phyloP scores from a whole-genome alignment of 2,113 vertebrate species.

The Pelmatolapia mariae region DNA sequence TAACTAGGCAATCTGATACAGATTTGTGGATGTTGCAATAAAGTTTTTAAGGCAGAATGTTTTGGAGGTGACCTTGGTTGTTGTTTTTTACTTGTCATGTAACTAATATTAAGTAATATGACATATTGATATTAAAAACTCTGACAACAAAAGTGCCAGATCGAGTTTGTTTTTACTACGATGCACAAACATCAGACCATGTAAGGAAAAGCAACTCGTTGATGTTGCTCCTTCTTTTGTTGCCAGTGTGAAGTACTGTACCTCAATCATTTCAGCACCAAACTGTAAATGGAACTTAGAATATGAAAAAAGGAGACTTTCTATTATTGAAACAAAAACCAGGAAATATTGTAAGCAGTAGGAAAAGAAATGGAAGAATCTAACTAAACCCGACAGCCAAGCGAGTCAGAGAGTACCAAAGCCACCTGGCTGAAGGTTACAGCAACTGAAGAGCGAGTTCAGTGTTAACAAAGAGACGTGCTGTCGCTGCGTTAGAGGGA shows the following conservation, averaged over 20 bases:
- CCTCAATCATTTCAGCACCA: background rate
- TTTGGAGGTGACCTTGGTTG: background rate
- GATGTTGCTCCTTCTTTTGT: background rate
- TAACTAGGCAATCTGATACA: accelerated
- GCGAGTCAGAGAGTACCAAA: background rate
- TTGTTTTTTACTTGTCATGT: background rate
- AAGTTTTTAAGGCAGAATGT: background rate
- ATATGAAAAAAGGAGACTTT: background rate
- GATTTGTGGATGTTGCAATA: background rate
- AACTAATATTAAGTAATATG: background rate
- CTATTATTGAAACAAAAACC: background rate
- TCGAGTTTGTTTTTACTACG: accelerated
- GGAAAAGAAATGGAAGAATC: background rate
- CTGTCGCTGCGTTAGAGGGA: background rate
- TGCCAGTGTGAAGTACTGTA: background rate
- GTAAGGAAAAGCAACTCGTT: background rate
- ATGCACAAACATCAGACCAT: background rate
- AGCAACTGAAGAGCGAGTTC: background rate
- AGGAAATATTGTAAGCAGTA: accelerated
- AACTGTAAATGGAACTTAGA: background rate
- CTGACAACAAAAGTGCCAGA: background rate
- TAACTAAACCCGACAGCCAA: background rate
- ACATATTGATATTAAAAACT: background rate
- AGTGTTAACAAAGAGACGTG: background rate
- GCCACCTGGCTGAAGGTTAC: background rate